Evolutionary conservation across 1,140 invertebrate species (phyloP), one percentile per base, ranked within the genome.

Genomic region (Asobara japonica): DNA sequence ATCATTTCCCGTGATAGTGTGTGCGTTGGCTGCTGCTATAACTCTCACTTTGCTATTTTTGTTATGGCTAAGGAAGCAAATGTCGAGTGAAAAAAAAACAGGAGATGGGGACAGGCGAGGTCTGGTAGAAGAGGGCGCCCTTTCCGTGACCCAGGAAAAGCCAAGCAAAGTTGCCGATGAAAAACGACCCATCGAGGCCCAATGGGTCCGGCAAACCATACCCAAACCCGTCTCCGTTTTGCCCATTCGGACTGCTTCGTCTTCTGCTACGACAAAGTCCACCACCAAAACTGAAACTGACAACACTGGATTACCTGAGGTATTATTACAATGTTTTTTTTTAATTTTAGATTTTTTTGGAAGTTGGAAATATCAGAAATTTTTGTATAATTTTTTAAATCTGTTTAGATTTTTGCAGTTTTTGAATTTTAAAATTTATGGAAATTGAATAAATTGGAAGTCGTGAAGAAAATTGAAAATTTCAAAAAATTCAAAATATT

Each of bases 21-120:
- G 85, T 80, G 83, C 83, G 79, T 79, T 86, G 74, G 80, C 77
- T 80, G 84, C 84, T 76, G 85, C 83, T 71, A 83, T 88, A 82
- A 80, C 87, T 74, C 85, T 87, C 78, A 84, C 85, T 83, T 87
- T 87, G 73, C 76, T 88, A 85, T 80, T 88, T 78, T 77, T 88
- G 81, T 84, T 88, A 87, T 88, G 87, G 87, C 84, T 88, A 74
- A 81, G 86, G 77, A 87, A 86, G 82, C 86, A 88, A 86, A 87
- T 88, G 86, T 86, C 87, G 83, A 84, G 86, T 87, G 85, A 87
- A 84, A 87, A 87, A 71, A 82, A 87, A 69, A 80, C 77, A 20
- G 83, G 86, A 70, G 82, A 85, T 81, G 84, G 85, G 45, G 85
- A 86, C 71, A 85, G 83, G 79, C 82, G 84, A 71, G 84, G 83